Evolutionary conservation across 2,113 vertebrate genomes (phyloP), one percentile per base, ranked within the genome.

Genomic region (Pseudolaguvia tuberculata): DNA sequence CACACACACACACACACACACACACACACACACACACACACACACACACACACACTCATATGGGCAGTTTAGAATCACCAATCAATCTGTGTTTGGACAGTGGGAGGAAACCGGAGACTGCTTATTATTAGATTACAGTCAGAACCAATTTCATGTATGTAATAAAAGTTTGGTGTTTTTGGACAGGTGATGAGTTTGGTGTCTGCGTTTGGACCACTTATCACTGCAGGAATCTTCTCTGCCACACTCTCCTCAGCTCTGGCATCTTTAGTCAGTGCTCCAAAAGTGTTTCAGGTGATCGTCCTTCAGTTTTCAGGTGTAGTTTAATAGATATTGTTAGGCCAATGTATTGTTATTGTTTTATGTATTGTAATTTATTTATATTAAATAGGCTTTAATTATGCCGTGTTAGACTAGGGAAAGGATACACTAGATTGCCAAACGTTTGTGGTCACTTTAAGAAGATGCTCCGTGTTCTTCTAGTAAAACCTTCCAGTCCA

Each of bases 231-330:
- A 53, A 97, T 98, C 65, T 99, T 99, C 80, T 98, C 96, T 17
- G 96, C 96, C 21, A 99, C 96, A 0, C 86, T 99, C 55, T 99
- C 96, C 1, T 99, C 96, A 21, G 96, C 96, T 57, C 87, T 99
- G 82, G 96, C 96, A 18, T 99, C 96, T 11, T 88, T 99, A 76
- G 95, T 99, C 89, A 98, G 95, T 77, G 96, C 96, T 4, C 96
- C 96, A 25, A 99, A 99, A 88, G 94, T 99, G 74, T 99, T 99
- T 84, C 96, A 99, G 93, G 96, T 93, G 84, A 83, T 21, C 15
- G 14, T 21, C 58, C 35, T 56, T 71, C 14, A 56, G 0, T 9
- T 1, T 20, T n/a, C 6, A 52, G 29, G 29, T 39, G 13, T 15
- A 67, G 15, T 20, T 67, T 17, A 42, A 2, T 35, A 48, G 23